Percentiles rank a stretch among this genome's conserved stretches.
Evolutionary conservation across 2,113 vertebrate genomes (phyloP).

Genomic region (Cochlearius cochlearius): DNA sequence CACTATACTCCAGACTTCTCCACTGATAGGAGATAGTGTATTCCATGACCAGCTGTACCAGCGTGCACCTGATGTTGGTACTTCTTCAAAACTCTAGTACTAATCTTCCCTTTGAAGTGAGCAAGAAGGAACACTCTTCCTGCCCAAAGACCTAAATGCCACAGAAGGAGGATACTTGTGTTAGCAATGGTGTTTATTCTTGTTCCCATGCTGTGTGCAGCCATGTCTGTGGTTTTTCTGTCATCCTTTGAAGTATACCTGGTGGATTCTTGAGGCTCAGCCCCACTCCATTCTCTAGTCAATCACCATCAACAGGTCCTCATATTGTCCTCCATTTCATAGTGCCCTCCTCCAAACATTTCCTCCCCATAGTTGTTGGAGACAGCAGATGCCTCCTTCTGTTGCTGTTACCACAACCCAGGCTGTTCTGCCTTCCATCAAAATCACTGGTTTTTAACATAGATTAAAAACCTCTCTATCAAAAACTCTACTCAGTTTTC

Average conservation of each 20-base stretch:
- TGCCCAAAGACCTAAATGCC: background rate
- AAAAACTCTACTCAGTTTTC: background rate
- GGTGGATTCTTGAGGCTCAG: background rate
- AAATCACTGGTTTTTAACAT: background rate
- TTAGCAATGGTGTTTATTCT: background rate
- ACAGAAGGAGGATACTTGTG: background rate
- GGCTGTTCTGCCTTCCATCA: background rate
- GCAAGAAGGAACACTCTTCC: background rate
- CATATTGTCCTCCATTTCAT: background rate
- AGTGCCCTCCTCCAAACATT: background rate
- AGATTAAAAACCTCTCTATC: background rate
- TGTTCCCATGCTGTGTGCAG: background rate
- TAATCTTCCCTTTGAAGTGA: background rate
- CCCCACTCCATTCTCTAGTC: background rate
- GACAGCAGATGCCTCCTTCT: background rate
- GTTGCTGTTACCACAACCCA: background rate
- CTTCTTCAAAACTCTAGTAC: background rate
- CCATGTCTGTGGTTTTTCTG: background rate
- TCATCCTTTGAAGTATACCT: background rate
- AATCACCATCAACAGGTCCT: background rate
- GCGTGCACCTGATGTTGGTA: background rate
- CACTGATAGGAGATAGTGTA: background rate
- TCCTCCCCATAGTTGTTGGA: background rate
- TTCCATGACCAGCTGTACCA: background rate
- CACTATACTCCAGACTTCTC: background rate